Conservation (phyloP, 1,140 invertebrate genomes). For the Euschistus heros region DNA sequence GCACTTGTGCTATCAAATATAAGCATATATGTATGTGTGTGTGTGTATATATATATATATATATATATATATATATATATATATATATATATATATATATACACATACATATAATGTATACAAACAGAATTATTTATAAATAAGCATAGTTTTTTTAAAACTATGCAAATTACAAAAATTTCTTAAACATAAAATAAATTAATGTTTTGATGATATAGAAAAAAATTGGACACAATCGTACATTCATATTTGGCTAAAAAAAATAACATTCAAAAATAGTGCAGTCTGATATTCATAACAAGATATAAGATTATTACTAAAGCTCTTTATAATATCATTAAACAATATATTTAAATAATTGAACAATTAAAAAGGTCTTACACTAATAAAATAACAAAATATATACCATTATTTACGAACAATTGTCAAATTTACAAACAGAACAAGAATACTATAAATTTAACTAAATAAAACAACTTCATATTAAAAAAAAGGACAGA, state of each 20-base stretch:
- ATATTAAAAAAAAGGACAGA: no score
- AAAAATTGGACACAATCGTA: neutral
- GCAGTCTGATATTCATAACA: conserved; percentile 1
- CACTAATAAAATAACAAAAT: conserved; percentile 1
- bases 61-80: neutral
- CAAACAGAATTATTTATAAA: neutral
- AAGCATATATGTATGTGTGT: neutral
- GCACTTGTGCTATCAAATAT: conserved; percentile 3
- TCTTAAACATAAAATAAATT: neutral
- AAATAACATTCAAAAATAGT: neutral
- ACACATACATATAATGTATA: neutral
- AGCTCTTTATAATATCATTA: conserved; percentile 3
- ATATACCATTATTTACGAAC: neutral
- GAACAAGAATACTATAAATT: no score
- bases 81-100: conserved; percentile 4
- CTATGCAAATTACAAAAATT: neutral
- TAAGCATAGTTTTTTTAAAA: neutral
- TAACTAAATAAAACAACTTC: no score
- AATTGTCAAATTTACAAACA: no score
- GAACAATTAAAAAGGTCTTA: neutral
- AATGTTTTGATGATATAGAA: neutral
- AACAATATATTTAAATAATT: conserved; percentile 6
- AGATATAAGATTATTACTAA: conserved; percentile 4
- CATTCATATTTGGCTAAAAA: neutral
- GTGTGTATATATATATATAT: neutral